Conservation (phyloP, 2,888 invertebrate genomes). For the Xanthostigma xanthostigma region DNA sequence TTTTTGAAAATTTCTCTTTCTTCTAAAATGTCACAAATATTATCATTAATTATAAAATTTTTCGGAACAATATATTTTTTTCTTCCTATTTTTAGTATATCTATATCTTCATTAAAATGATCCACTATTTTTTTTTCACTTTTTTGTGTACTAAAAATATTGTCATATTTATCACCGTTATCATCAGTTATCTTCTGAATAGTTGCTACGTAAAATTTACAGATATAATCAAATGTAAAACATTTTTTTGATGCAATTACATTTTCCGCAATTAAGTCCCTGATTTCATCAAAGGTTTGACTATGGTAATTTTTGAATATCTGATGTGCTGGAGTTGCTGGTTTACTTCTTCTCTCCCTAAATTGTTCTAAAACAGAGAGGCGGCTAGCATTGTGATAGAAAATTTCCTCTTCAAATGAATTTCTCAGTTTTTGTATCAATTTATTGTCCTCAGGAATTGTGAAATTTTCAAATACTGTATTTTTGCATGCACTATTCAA, state of each 20-base stretch:
- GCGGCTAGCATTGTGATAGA: not conserved
- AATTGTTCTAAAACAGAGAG: no score
- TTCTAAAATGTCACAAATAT: not conserved
- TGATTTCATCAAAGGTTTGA: no score
- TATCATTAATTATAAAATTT: not conserved
- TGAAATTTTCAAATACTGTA: no score
- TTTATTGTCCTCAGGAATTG: no score
- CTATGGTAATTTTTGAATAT: no score
- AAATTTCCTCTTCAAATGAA: not conserved
- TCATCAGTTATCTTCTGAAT: not conserved
- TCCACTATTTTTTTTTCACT: not conserved
- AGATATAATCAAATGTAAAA: constrained; percentile 1
- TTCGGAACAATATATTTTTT: not conserved
- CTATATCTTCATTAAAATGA: not conserved
- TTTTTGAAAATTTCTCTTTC: not conserved
- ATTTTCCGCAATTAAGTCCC: no score
- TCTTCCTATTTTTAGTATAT: not conserved
- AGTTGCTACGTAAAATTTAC: not conserved
- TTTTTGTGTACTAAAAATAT: not conserved
- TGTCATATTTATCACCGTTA: constrained; percentile 1
- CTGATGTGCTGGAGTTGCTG: no score
- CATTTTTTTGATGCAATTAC: not conserved
- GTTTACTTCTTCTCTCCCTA: no score
- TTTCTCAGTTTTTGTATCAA: not conserved
- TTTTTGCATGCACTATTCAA: no score